phyloP scores from a whole-genome alignment of 2,113 vertebrate species.

The Hypocryptadius cinnamomeus region DNA sequence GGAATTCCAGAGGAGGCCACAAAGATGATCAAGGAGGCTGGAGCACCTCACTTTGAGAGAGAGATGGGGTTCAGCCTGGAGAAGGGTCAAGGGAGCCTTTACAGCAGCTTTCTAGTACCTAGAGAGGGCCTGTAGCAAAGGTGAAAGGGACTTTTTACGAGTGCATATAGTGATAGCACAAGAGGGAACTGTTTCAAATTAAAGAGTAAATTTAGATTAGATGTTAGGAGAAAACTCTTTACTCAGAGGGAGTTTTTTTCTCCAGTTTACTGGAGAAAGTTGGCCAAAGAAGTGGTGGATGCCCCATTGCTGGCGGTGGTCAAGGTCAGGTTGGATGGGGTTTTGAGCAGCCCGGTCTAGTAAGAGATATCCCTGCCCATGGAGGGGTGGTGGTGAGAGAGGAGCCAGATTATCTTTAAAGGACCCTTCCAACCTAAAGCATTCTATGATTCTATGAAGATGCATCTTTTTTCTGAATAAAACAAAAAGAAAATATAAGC shows the following conservation, averaged over 20 bases:
- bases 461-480: slow-evolving; percentile 8
- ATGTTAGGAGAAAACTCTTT: neutral
- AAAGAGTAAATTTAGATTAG: neutral
- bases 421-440: neutral
- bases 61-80: neutral
- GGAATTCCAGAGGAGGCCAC: neutral
- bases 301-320: neutral
- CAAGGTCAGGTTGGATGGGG: neutral
- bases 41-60: neutral
- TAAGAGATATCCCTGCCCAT: neutral
- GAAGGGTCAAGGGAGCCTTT: neutral
- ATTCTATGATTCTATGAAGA: neutral
- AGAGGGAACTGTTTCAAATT: neutral
- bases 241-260: neutral
- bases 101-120: neutral
- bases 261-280: neutral
- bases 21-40: neutral
- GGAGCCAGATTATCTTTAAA: neutral
- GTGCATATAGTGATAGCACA: neutral
- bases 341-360: neutral
- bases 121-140: neutral
- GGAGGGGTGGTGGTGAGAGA: neutral
- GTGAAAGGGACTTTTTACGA: neutral
- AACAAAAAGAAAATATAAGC: neutral
- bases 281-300: neutral